Conservation (phyloP, 2,797 vertebrate species). For the Pseudopleuronectes americanus region DNA sequence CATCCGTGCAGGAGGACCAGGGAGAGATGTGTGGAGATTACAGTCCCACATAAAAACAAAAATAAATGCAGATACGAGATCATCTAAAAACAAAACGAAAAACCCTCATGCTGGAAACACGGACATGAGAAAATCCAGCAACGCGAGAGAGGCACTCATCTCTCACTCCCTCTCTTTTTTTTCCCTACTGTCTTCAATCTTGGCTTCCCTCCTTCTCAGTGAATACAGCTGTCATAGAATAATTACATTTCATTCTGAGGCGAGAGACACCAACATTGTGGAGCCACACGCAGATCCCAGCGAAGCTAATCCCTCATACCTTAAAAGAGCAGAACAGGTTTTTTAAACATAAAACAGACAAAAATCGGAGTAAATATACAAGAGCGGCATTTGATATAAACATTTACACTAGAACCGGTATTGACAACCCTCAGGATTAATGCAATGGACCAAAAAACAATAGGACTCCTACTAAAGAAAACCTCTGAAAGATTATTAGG, state of each 20-base stretch:
- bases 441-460: constrained; percentile 32
- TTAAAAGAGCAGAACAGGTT: neutral
- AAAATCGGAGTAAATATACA: neutral
- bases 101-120: constrained; percentile 29
- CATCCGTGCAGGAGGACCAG: constrained; percentile 82
- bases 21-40: constrained; percentile 78
- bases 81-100: constrained; percentile 49
- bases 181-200: constrained; percentile 30
- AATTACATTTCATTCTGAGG: constrained; percentile 59
- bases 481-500: constrained; percentile 38
- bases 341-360: constrained; percentile 15
- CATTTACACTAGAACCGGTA: constrained; percentile 6
- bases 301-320: constrained; percentile 14
- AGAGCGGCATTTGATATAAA: neutral
- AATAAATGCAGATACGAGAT: constrained; percentile 21
- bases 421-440: constrained; percentile 33
- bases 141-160: constrained; percentile 38
- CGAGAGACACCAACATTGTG: constrained; percentile 22
- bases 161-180: constrained; percentile 1
- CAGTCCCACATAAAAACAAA: constrained; percentile 58
- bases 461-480: constrained; percentile 27
- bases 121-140: constrained; percentile 46
- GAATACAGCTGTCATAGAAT: constrained; percentile 59
- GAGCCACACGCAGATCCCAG: constrained; percentile 31
- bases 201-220: constrained; percentile 50